These are phyloP conservation scores for Syritta pipiens DNA, from an alignment of 2,888 invertebrate species.

Conservation along the genomic window DNA sequence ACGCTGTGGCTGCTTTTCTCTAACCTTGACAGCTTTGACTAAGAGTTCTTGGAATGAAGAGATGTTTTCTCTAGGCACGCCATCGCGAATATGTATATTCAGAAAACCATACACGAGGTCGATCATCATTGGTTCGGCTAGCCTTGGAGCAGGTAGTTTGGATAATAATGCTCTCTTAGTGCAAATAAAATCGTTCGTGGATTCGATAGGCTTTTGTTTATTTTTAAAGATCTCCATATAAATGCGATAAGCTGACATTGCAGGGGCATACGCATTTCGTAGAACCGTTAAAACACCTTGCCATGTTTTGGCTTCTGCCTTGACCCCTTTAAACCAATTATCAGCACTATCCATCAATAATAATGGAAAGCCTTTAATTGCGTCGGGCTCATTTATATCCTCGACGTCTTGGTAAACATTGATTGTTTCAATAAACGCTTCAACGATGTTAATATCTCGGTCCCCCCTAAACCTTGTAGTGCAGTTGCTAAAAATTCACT, in stretches of 20 bases:
- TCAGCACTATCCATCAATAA: slow-evolving; percentile 59
- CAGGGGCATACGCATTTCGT: slow-evolving; percentile 19
- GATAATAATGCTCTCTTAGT: slow-evolving; percentile 22
- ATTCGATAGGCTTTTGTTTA: neutral
- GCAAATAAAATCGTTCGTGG: slow-evolving; percentile 20
- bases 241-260: slow-evolving; percentile 8
- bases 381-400: slow-evolving; percentile 45
- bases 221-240: slow-evolving; percentile 9
- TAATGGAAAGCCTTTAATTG: slow-evolving; percentile 54
- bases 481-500: slow-evolving; percentile 39
- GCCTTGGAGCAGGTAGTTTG: neutral
- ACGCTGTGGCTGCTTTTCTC: neutral
- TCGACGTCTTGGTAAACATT: slow-evolving; percentile 62
- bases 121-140: neutral
- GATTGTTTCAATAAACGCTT: slow-evolving; percentile 49
- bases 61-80: neutral
- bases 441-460: slow-evolving; percentile 45
- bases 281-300: neutral
- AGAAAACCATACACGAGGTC: slow-evolving; percentile 21
- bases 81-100: slow-evolving; percentile 7
- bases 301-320: slow-evolving; percentile 16
- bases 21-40: slow-evolving; percentile 6
- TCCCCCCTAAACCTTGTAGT: slow-evolving; percentile 30
- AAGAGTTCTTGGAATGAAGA: slow-evolving; percentile 8
- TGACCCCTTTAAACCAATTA: slow-evolving; percentile 66